These are phyloP conservation scores for Porphyrio hochstetteri DNA, from an alignment of 2,113 vertebrate genomes.

Conservation along the genomic window DNA sequence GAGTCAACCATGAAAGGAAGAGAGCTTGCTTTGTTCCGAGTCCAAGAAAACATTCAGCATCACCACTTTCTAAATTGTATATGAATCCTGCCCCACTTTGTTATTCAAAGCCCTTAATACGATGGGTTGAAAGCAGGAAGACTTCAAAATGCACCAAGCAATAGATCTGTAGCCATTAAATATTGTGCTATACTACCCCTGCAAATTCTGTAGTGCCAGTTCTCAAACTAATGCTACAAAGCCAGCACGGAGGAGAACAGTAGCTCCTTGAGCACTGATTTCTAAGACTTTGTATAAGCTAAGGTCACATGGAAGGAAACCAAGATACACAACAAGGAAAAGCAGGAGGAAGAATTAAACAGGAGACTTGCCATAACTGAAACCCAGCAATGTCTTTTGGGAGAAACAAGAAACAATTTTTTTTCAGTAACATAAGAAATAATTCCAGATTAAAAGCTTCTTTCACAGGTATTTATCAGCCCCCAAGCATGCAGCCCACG, in stretches of 20 bases:
- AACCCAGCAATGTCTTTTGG: not conserved
- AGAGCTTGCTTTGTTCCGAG: conserved; percentile 4
- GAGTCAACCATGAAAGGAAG: not conserved
- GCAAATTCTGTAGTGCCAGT: not conserved
- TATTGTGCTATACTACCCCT: not conserved
- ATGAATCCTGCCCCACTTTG: not conserved
- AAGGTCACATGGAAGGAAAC: not conserved
- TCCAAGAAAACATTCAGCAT: not conserved
- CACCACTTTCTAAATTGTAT: not conserved
- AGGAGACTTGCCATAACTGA: not conserved
- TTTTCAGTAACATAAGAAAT: not conserved
- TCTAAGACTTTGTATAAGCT: not conserved
- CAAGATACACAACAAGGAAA: not conserved
- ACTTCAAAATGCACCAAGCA: not conserved
- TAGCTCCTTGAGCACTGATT: not conserved
- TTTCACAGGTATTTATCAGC: not conserved
- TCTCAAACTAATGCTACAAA: not conserved
- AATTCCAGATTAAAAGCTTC: accelerated
- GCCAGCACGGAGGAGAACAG: not conserved
- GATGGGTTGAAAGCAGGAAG: not conserved
- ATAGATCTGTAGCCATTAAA: not conserved
- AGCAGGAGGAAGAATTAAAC: not conserved
- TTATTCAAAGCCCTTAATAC: not conserved
- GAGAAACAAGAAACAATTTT: not conserved
- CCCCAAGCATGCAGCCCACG: accelerated